These are phyloP conservation scores for Poecilus cupreus DNA, from an alignment of 2,888 invertebrate genomes.

Conservation along the genomic window DNA sequence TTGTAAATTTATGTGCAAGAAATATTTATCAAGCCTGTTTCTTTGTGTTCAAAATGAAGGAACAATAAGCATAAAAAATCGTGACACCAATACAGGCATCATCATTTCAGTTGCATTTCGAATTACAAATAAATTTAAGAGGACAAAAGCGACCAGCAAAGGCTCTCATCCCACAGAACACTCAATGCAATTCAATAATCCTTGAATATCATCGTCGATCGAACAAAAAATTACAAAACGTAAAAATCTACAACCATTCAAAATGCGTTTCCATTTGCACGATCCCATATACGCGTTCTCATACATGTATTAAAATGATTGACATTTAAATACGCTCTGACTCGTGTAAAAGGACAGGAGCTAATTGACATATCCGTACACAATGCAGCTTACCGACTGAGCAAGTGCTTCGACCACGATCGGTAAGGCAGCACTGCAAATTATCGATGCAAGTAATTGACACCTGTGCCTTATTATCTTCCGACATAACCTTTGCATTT, in stretches of 20 bases:
- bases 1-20: no score
- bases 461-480: not conserved
- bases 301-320: constrained; percentile 32
- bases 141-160: not conserved
- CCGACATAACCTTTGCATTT: not conserved
- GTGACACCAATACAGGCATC: not conserved
- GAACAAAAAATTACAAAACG: constrained; percentile 5
- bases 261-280: not conserved
- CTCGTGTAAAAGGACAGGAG: constrained; percentile 28
- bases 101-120: not conserved
- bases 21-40: no score
- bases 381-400: constrained; percentile 20
- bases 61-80: not conserved
- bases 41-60: not conserved
- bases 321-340: constrained; percentile 36
- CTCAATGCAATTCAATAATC: constrained; percentile 6
- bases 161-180: not conserved
- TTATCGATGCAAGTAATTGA: not conserved
- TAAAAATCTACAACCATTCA: not conserved
- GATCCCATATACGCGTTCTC: constrained; percentile 13
- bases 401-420: not conserved
- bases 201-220: constrained; percentile 3
- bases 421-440: not conserved
- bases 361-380: constrained; percentile 39
- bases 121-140: not conserved